Evolutionary conservation across 2,797 vertebrate genomes (phyloP).

Genomic region (Arnoldichthys spilopterus): DNA sequence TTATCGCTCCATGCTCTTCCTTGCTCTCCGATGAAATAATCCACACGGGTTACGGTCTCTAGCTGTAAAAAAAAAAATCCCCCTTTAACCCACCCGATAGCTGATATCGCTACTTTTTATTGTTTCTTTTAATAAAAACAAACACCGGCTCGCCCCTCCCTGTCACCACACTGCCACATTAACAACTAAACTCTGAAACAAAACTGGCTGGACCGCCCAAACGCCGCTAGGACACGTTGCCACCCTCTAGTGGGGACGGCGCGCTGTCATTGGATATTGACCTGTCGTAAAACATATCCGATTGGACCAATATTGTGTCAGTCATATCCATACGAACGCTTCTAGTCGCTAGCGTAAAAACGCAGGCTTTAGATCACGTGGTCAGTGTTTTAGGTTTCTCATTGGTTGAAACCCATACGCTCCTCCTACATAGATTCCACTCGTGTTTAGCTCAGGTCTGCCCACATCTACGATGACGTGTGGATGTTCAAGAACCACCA

Average conservation of each 20-base stretch:
- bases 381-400: background rate
- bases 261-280: slow-evolving; percentile 58
- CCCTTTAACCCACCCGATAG: slow-evolving; percentile 26
- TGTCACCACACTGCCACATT: slow-evolving; percentile 77
- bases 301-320: slow-evolving; percentile 59
- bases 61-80: background rate
- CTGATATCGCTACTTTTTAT: background rate
- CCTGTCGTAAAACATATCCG: fast-evolving
- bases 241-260: slow-evolving; percentile 59
- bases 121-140: slow-evolving; percentile 45
- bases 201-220: slow-evolving; percentile 76
- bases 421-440: slow-evolving; percentile 33
- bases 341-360: background rate
- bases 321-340: slow-evolving; percentile 10
- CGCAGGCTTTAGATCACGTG: slow-evolving; percentile 27
- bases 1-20: slow-evolving; percentile 76
- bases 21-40: slow-evolving; percentile 54
- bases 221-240: slow-evolving; percentile 54
- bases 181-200: slow-evolving; percentile 75
- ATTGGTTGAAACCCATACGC: slow-evolving; percentile 34
- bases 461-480: slow-evolving; percentile 32
- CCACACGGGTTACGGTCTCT: slow-evolving; percentile 47
- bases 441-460: slow-evolving; percentile 12
- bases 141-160: slow-evolving; percentile 73
- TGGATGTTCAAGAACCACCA: slow-evolving; percentile 1